A percentile compares a stretch with the other conserved stretches of the same genome.
These are phyloP conservation scores for Lobophora halterata DNA, from an alignment of 2,888 invertebrate species.

Conservation along the genomic window DNA sequence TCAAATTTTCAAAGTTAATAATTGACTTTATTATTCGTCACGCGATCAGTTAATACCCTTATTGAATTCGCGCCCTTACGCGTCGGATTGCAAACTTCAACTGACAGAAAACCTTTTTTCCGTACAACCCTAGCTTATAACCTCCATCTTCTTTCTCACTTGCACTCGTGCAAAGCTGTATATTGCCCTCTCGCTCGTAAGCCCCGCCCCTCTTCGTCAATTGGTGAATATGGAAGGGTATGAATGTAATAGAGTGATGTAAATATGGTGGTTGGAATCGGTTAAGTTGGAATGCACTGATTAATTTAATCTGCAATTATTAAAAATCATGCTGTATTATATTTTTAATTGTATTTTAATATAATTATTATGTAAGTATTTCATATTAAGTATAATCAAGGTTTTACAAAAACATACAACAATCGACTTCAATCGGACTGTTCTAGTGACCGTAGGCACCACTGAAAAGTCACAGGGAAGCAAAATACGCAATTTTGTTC, in stretches of 20 bases:
- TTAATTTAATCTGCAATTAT: constrained; percentile 25
- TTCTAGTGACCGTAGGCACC: too few relatives aligned
- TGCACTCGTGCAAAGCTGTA: constrained; percentile 12
- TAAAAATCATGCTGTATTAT: constrained; percentile 1
- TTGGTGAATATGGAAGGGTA: constrained; percentile 40
- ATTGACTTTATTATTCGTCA: too few relatives aligned
- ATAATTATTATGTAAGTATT: background rate
- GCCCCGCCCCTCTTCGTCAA: constrained; percentile 47
- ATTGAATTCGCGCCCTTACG: constrained; percentile 28
- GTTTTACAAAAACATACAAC: too few relatives aligned
- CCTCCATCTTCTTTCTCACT: constrained; percentile 32
- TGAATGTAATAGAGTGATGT: constrained; percentile 28
- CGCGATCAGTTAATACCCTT: constrained; percentile 12
- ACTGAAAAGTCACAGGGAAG: too few relatives aligned
- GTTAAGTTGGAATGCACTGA: constrained; percentile 14
- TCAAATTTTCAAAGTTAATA: too few relatives aligned
- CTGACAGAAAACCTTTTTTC: constrained; percentile 38
- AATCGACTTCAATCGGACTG: too few relatives aligned
- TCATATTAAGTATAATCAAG: too few relatives aligned
- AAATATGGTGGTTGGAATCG: constrained; percentile 17
- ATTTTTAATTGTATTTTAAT: constrained; percentile 1
- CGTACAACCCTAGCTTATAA: constrained; percentile 41
- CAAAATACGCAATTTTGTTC: too few relatives aligned
- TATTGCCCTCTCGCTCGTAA: constrained; percentile 35
- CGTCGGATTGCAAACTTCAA: constrained; percentile 42